These are phyloP conservation scores for Sphyrna mokarran DNA, from an alignment of 2,113 vertebrate genomes.

Conservation along the genomic window DNA sequence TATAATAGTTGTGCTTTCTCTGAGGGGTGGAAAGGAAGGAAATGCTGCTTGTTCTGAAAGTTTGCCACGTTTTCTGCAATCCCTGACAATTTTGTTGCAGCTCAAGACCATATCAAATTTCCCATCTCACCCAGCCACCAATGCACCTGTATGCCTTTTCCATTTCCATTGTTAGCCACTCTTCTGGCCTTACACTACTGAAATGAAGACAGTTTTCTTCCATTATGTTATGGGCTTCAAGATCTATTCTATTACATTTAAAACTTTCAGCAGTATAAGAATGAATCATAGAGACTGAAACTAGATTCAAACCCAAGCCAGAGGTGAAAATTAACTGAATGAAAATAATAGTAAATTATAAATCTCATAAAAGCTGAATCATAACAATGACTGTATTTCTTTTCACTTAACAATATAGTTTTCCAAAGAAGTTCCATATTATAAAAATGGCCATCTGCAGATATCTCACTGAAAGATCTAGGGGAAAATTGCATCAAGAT, in stretches of 20 bases:
- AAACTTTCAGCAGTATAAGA: neutral
- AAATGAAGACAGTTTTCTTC: neutral
- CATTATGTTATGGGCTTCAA: neutral
- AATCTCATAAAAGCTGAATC: too few species aligned
- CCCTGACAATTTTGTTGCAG: neutral
- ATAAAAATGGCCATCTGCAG: slow-evolving; percentile 9
- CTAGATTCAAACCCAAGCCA: neutral
- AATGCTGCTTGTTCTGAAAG: neutral
- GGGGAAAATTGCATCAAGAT: neutral
- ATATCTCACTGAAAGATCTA: neutral
- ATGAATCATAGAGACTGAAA: neutral
- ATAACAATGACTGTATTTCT: neutral
- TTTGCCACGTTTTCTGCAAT: neutral
- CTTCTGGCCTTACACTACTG: neutral
- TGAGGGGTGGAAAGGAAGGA: neutral
- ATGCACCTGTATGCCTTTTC: neutral
- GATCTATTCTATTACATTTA: neutral
- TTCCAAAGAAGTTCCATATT: slow-evolving; percentile 13
- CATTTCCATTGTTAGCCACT: neutral
- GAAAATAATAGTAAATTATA: neutral
- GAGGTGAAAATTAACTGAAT: neutral
- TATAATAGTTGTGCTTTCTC: neutral
- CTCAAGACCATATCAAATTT: neutral
- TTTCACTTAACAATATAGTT: neutral
- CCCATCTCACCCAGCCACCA: neutral